Percentiles rank a stretch among this genome's conserved stretches.
These are phyloP conservation scores for Alethe diademata DNA, from an alignment of 2,113 vertebrate species.

Conservation along the genomic window DNA sequence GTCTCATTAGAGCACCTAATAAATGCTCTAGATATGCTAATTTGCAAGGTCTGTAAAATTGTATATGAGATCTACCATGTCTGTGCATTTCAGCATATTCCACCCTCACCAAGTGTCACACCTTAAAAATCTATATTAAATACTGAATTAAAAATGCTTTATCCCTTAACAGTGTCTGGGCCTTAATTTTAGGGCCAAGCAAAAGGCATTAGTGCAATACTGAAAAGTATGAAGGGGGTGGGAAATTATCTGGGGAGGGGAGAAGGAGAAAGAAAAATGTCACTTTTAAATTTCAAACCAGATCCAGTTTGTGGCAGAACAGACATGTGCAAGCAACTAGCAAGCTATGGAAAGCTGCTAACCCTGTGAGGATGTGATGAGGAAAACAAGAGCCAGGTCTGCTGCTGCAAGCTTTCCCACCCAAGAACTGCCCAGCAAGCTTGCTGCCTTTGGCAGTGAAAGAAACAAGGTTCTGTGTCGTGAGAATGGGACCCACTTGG, in stretches of 20 bases:
- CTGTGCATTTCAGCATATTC: background rate
- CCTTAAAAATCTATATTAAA: background rate
- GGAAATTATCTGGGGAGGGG: background rate
- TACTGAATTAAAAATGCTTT: background rate
- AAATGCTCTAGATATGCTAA: no score
- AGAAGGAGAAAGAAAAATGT: background rate
- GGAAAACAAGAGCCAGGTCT: background rate
- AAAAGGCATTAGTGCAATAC: background rate
- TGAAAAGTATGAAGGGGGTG: background rate
- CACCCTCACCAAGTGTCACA: no score
- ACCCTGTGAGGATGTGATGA: background rate
- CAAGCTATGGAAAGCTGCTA: background rate
- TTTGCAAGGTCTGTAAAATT: background rate
- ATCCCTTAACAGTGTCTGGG: background rate
- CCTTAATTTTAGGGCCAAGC: background rate
- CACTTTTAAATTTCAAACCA: background rate
- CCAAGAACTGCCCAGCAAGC: background rate
- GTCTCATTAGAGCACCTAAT: background rate
- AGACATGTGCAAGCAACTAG: background rate
- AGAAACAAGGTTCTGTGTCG: background rate
- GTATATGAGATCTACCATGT: rapidly evolving
- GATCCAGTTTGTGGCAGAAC: background rate
- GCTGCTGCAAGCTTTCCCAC: background rate
- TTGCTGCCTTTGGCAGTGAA: background rate
- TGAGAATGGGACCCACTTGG: background rate